Base-by-base conservation (phyloP, 2,797 vertebrate genomes). In the Ciconia nigra region DNA sequence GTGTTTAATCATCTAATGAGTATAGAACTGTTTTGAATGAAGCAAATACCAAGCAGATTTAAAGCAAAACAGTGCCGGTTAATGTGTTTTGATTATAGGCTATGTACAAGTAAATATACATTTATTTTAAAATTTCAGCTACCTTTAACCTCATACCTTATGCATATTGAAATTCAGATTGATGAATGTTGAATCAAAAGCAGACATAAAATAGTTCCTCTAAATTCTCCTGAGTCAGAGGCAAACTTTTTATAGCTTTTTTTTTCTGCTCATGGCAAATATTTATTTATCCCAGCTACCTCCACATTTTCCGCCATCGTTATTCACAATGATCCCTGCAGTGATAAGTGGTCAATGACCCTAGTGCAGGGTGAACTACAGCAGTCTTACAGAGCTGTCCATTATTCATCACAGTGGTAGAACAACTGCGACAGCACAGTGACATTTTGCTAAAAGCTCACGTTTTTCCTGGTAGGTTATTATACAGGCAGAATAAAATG, bases 401-500 rank as follows among this genome's bases (percentile, higher is more conserved):
- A 2, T 85, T 91, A 72, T 67, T 93, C 49, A 83, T 82, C 89
- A 85, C 74, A 72, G 74, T 61, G 42, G 65, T 70, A 35, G 61
- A 91, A 92, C 83, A 93, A 47, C 77, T 74, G 42, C 6, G 15
- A 83, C 33, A 94, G 39, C 58, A 25, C 26, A 44, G 67, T 92
- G 90, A 86, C 78, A 96, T 95, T 95, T 92, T 85, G 37, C 83
- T 97, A 89, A 95, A 93, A 95, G 72, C 78, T 73, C 41, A 17
- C 58, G 21, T 91, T 95, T 89, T 83, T 26, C 89, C 63, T 72
- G 37, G 13, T 42, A 61, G 58, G 33, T 80, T 80, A 58, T 86
- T 88, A 79, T 31, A 83, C 46, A 79, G 47, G 44, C 5, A 26
- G 55, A 93, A 94, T 42, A 69, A 90, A 93, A 85, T 79, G 19